Evolutionary conservation across 2,797 vertebrate genomes (phyloP), one percentile per base, ranked within the genome.

Genomic region (Sternarchorhynchus goeldii): DNA sequence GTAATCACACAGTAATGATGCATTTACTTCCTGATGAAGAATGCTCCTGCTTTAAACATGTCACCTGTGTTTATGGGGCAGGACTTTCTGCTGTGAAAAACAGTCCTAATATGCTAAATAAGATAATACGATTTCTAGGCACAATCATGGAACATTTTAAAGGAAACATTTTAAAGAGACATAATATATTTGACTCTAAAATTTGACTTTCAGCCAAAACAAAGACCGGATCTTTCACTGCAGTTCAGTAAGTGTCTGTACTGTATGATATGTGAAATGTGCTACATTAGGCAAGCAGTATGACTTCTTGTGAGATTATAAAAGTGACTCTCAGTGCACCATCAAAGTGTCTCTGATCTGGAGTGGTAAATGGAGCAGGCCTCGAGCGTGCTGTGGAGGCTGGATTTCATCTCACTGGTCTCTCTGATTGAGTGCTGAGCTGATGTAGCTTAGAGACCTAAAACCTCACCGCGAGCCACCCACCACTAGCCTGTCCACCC

Each of bases 361-460:
- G 71, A 57, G 31, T 18, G 31, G 60, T 80, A 70, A 75, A 60
- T 79, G 65, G 73, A 79, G 39, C 39, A 81, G 73, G 17, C 67
- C 67, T 76, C 78, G 45, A 64, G 78, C 29, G 73, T 66, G 65
- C 45, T 10, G 8, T 58, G 45, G 8, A 53, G 62, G 45, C 21
- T 64, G 50, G 70, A 60, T 72, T 76, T 59, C 60, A 69, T 34
- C 65, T 71, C 34, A 45, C 12, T 55, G 12, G 29, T 59, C 2
- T 7, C 32, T 76, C 32, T 50, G 67, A 67, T 53, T 58, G 53
- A 65, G 62, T 59, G n/a, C 45, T 66, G 65, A 3, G 17, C 53
- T 69, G 64, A 81, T 79, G 78, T 75, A 80, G 36, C 20, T 56
- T 58, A 55, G 69, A 62, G 82, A 84, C 76, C 69, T 81, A 76